Conservation (phyloP, 2,888 invertebrate genomes). For the Cantharis rufa region DNA sequence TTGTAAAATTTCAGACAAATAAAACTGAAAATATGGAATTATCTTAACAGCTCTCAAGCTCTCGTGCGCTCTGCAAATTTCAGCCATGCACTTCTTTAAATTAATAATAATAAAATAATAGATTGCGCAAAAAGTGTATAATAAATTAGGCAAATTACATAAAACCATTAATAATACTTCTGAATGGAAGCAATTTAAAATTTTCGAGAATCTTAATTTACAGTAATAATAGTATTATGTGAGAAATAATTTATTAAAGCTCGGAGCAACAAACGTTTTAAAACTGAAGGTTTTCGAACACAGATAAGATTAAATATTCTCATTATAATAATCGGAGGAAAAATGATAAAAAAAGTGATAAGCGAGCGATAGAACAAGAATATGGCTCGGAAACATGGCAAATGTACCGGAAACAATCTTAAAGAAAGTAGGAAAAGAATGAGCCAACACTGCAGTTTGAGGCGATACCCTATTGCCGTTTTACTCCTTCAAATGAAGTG, state of each 20-base stretch:
- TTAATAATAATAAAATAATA: neutral
- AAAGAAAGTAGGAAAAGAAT: constrained; percentile 51
- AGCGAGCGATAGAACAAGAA: constrained; percentile 49
- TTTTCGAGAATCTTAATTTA: neutral
- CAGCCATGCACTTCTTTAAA: neutral
- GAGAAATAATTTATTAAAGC: neutral
- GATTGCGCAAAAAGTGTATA: neutral
- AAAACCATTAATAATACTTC: neutral
- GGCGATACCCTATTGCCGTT: constrained; percentile 21
- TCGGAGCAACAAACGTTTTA: constrained; percentile 7
- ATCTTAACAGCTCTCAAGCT: neutral
- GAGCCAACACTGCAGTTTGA: constrained; percentile 33
- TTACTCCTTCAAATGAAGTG: constrained; percentile 31
- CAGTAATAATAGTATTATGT: neutral
- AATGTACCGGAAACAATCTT: constrained; percentile 56
- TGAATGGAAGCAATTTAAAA: neutral
- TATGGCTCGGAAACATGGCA: constrained; percentile 55
- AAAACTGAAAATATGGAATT: neutral
- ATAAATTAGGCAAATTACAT: neutral
- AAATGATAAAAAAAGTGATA: constrained; percentile 52
- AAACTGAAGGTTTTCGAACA: constrained; percentile 6
- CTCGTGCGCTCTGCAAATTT: neutral
- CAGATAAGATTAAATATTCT: constrained; percentile 40
- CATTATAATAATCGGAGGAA: constrained; percentile 51
- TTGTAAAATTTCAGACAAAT: neutral